These are phyloP conservation scores for Zoanthus solanderi DNA, from an alignment of 92 coral and sea anemone genomes.

Conservation along the genomic window DNA sequence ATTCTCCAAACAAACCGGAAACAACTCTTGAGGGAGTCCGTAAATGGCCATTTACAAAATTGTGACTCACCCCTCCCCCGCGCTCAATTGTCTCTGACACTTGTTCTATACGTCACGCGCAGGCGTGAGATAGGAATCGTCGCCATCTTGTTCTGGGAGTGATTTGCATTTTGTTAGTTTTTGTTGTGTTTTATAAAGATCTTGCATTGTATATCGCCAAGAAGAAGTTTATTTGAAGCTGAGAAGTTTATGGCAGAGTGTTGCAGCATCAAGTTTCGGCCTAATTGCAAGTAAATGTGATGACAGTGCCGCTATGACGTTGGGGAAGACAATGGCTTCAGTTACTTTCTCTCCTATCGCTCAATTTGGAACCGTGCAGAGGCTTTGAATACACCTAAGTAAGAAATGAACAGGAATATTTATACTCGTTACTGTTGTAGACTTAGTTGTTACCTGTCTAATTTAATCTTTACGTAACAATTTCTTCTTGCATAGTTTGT, in stretches of 20 bases:
- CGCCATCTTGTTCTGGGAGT: conserved; percentile 97
- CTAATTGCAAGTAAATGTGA: conserved; percentile 20
- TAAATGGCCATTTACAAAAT: not conserved
- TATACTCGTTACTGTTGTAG: not conserved
- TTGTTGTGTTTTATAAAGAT: conserved; percentile 98
- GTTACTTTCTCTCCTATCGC: conserved; percentile 37
- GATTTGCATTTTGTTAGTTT: conserved; percentile 92
- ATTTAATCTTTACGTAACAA: not conserved
- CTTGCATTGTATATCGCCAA: conserved; percentile 68
- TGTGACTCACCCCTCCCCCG: conserved; percentile 19
- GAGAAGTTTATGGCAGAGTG: conserved; percentile 51
- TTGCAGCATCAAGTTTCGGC: conserved; percentile 14
- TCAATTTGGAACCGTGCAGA: conserved; percentile 47
- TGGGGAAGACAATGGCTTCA: conserved; percentile 49
- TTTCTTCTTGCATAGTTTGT: not conserved
- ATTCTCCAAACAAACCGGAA: conserved; percentile 26
- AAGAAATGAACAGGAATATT: conserved; percentile 18
- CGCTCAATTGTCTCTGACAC: conserved; percentile 44
- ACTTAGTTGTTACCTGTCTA: not conserved
- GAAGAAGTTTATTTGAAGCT: conserved; percentile 70
- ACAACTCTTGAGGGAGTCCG: conserved; percentile 4
- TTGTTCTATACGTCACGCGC: conserved; percentile 84
- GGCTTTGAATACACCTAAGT: conserved; percentile 43
- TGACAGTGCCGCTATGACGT: conserved; percentile 52
- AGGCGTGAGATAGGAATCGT: conserved; percentile 69